Evolutionary conservation across 2,113 vertebrate genomes (phyloP).

Genomic region (Campylorhamphus procurvoides): DNA sequence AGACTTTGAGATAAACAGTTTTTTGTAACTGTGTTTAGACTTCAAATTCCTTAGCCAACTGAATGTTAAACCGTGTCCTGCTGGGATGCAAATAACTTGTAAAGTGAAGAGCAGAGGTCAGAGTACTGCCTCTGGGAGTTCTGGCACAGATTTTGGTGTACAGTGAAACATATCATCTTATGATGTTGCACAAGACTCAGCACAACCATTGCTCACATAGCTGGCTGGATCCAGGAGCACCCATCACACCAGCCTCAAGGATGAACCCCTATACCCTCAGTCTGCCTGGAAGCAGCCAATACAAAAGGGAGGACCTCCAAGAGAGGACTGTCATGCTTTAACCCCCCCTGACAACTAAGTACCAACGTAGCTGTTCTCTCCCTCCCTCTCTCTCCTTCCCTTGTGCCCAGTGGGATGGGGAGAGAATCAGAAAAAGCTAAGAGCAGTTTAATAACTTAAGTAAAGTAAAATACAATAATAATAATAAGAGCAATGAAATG

Average conservation of each 20-base stretch:
- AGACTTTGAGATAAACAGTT: background rate
- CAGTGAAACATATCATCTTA: background rate
- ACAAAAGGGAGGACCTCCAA: background rate
- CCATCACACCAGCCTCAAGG: background rate
- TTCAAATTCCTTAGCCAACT: background rate
- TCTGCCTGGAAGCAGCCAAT: background rate
- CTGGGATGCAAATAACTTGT: background rate
- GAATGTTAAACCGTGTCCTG: background rate
- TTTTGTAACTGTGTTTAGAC: background rate
- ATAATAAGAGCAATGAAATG: background rate
- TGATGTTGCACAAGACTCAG: background rate
- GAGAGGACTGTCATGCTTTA: background rate
- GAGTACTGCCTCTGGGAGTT: background rate
- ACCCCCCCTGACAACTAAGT: background rate
- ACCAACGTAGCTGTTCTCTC: background rate
- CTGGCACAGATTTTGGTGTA: background rate
- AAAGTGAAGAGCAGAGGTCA: background rate
- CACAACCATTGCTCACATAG: rapidly evolving
- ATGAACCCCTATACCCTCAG: rapidly evolving
- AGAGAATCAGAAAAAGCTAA: background rate
- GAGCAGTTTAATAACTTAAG: background rate
- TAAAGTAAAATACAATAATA: background rate
- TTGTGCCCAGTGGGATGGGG: background rate
- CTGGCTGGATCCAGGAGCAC: background rate
- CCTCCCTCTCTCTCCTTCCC: background rate